phyloP scores from a whole-genome alignment of 2,113 vertebrate species.

The Calypte anna region DNA sequence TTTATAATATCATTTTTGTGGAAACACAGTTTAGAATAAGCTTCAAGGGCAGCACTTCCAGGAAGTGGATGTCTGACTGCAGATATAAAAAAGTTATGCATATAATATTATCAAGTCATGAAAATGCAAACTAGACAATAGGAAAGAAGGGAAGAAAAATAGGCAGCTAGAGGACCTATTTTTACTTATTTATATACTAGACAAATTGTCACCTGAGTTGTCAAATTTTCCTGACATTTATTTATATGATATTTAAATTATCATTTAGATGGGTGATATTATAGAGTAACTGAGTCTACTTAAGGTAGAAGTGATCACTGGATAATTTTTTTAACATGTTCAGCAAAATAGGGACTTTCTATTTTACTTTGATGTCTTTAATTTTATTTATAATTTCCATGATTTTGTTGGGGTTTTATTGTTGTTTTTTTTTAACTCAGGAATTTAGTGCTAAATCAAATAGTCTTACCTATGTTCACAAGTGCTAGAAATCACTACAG shows the following conservation, averaged over 20 bases:
- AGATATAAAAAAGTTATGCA: background rate
- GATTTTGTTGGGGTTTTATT: background rate
- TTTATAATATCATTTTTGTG: background rate
- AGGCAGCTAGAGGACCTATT: background rate
- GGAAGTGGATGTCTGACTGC: background rate
- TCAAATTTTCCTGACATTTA: no score
- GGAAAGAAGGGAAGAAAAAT: background rate
- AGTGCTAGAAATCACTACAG: background rate
- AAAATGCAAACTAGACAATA: background rate
- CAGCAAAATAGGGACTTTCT: background rate
- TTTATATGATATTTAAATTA: background rate
- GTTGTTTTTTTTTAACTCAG: background rate
- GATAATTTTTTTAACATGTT: background rate
- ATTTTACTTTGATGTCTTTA: background rate
- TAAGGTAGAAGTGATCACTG: background rate
- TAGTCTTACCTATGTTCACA: rapidly evolving
- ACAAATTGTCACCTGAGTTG: no score
- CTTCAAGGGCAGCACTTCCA: background rate
- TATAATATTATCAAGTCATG: background rate
- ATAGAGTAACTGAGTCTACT: background rate
- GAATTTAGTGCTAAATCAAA: background rate
- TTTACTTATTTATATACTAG: background rate
- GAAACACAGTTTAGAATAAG: background rate
- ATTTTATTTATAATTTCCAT: background rate
- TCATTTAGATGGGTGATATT: background rate